phyloP scores from a whole-genome alignment of 2,888 invertebrate species.

The Acleris emargana region DNA sequence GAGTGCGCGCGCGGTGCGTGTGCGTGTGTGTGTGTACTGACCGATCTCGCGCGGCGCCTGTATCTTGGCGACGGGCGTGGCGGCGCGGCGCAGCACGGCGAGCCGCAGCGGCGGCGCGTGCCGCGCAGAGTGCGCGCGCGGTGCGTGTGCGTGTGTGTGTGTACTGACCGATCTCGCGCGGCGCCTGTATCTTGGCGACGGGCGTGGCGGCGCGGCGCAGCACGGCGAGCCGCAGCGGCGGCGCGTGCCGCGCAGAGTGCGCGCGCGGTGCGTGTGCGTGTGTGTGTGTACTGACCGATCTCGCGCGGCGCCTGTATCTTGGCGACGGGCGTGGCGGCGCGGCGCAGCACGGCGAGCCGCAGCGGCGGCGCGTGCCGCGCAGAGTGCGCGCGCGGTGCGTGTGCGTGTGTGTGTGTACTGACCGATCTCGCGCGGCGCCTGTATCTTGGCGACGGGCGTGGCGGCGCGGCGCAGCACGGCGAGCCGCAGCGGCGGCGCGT shows the following conservation, averaged over 20 bases:
- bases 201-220: slow-evolving; percentile 39
- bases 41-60: slow-evolving; percentile 22
- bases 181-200: slow-evolving; percentile 20
- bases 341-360: slow-evolving; percentile 52
- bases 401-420: neutral
- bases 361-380: slow-evolving; percentile 51
- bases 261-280: slow-evolving; percentile 11
- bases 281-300: slow-evolving; percentile 8
- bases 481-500: slow-evolving; percentile 54
- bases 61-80: slow-evolving; percentile 12
- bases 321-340: slow-evolving; percentile 3
- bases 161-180: slow-evolving; percentile 18
- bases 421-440: slow-evolving; percentile 24
- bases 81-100: slow-evolving; percentile 47
- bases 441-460: slow-evolving; percentile 13
- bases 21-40: neutral
- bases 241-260: slow-evolving; percentile 40
- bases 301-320: slow-evolving; percentile 20
- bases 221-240: slow-evolving; percentile 58
- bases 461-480: slow-evolving; percentile 47
- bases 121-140: slow-evolving; percentile 34
- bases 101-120: slow-evolving; percentile 55
- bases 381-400: slow-evolving; percentile 25
- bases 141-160: too few relatives aligned
- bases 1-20: slow-evolving; percentile 27